Percentiles rank a stretch among this genome's conserved stretches.
These are phyloP conservation scores for Halcyon senegalensis DNA, from an alignment of 2,113 vertebrate genomes.

Conservation along the genomic window DNA sequence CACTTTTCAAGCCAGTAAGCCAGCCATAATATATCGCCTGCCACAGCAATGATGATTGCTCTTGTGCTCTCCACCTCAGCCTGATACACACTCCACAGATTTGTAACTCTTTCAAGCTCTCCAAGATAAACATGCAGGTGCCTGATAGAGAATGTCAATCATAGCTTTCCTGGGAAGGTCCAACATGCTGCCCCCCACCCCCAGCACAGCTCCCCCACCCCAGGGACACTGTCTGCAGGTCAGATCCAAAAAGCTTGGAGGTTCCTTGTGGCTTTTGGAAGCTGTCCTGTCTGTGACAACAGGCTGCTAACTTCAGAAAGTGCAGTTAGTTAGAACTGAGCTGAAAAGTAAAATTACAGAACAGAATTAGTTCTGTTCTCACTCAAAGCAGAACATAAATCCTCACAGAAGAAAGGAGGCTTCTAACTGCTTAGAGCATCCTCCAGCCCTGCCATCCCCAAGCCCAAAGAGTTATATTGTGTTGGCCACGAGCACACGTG, in stretches of 20 bases:
- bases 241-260: background rate
- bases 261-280: background rate
- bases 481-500: accelerated
- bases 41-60: conserved; percentile 18
- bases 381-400: too few relatives aligned
- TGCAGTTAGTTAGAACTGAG: too few relatives aligned
- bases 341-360: too few relatives aligned
- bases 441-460: background rate
- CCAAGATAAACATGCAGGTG: background rate
- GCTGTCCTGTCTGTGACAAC: too few relatives aligned
- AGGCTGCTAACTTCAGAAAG: too few relatives aligned
- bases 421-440: background rate
- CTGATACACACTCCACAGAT: conserved; percentile 2
- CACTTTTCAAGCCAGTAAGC: background rate
- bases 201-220: accelerated
- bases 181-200: accelerated
- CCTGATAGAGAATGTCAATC: conserved; percentile 20
- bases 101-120: conserved; percentile 30
- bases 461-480: background rate
- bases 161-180: background rate
- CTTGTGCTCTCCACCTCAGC: conserved; percentile 10
- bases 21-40: conserved; percentile 40
- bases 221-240: background rate
- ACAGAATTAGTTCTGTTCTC: too few relatives aligned
- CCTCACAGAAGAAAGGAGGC: too few relatives aligned